Evolutionary conservation across 2,113 vertebrate species (phyloP), one percentile per base, ranked within the genome.

Genomic region (Conger conger): DNA sequence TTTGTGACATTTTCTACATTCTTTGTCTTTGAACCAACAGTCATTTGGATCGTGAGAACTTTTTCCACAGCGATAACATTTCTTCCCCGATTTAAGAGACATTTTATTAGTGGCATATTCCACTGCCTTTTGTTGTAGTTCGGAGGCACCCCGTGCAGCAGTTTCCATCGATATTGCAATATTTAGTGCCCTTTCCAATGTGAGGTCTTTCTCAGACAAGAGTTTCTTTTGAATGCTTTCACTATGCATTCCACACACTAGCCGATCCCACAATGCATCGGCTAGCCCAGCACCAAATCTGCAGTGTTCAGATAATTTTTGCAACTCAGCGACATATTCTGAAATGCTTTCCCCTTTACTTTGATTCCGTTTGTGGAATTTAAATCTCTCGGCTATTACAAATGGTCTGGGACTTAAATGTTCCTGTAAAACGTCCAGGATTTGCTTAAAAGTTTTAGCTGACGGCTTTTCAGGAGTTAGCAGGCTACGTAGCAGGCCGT

Each of bases 371-470:
- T 90, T 90, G 84, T 0, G 17, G 86, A 89, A 86, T 83, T 87
- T 90, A 86, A 89, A 91, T 86, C 89, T 84, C 37, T 89, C 88
- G 7, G 88, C 90, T 80, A 91, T 92, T 86, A 91, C 85, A 77
- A 87, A 78, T 82, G 87, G 87, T 85, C 91, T 88, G 88, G 90
- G 88, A 86, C 84, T 83, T 85, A 87, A 90, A 78, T 86, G 87
- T 79, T 86, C 86, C 86, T 89, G 87, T 86, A 89, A 82, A 86
- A 86, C 83, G 84, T 89, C 84, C 81, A 90, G 86, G 84, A 88
- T 83, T 79, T 89, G 42, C 84, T 86, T 76, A 77, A 82, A 88
- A 79, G 86, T 50, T 4, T 88, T 82, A 1, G 40, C 45, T 5
- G 86, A 68, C 1, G 85, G 87, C 15, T 85, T 86, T 0, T 79